These are phyloP conservation scores for Styela clava DNA, from an alignment of 23 tunicate species.

Conservation along the genomic window DNA sequence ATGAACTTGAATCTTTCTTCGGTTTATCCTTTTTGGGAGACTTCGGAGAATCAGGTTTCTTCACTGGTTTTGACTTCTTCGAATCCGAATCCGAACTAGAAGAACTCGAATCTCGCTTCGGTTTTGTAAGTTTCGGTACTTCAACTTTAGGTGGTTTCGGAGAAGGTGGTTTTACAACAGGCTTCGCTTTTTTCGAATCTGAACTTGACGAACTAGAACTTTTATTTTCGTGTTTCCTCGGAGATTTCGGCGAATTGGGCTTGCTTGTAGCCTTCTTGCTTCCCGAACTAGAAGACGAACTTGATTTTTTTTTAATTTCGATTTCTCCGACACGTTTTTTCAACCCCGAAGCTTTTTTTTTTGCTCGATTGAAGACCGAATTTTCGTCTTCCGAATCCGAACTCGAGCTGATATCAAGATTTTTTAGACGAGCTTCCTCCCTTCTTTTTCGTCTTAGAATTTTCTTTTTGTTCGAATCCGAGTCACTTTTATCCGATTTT, in stretches of 20 bases:
- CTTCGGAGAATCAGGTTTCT: background rate
- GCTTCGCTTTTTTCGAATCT: background rate
- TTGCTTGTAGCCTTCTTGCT: background rate
- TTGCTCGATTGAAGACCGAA: background rate
- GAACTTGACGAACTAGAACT: background rate
- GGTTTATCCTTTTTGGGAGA: slow-evolving; percentile 19
- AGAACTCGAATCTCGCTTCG: slow-evolving; percentile 9
- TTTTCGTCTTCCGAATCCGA: background rate
- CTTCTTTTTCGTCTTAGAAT: background rate
- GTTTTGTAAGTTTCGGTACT: slow-evolving; percentile 8
- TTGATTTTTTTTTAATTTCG: background rate
- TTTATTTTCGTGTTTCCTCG: background rate
- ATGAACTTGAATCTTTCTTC: background rate
- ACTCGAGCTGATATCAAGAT: slow-evolving; percentile 2
- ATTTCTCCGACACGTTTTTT: background rate
- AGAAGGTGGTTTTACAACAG: background rate
- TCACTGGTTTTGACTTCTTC: background rate
- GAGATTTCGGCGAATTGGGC: background rate
- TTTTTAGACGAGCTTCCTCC: slow-evolving; percentile 4
- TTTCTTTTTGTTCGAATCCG: background rate
- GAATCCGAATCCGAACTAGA: slow-evolving; percentile 11
- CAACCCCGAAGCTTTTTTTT: background rate
- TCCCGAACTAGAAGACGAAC: background rate
- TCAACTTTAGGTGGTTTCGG: background rate
- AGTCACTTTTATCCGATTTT: background rate